phyloP scores from a whole-genome alignment of 2,888 invertebrate genomes.

The Pollenia amentaria region DNA sequence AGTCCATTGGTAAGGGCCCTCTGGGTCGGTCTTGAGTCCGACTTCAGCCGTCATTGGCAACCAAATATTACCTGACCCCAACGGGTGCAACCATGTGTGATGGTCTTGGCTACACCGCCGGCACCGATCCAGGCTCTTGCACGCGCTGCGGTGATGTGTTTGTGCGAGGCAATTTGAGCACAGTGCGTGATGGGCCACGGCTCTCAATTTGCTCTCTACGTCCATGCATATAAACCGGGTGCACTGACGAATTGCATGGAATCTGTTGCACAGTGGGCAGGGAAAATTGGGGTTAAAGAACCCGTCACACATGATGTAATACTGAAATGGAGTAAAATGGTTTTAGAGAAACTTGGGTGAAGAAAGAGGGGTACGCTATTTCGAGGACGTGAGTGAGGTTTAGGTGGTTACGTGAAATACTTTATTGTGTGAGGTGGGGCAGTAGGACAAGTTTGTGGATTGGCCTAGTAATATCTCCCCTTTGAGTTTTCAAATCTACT shows the following conservation, averaged over 20 bases:
- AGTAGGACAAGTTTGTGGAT: constrained; percentile 27
- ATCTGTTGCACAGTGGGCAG: constrained; percentile 5
- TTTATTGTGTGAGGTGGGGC: not conserved
- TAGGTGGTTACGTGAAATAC: too few relatives aligned
- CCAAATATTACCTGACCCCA: not conserved
- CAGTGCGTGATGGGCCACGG: not conserved
- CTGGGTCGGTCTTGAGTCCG: not conserved
- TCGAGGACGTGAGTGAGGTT: too few relatives aligned
- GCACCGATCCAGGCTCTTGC: constrained; percentile 4
- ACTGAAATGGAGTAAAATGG: not conserved
- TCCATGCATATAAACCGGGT: not conserved
- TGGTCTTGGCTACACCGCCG: constrained; percentile 9
- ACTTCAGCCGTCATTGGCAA: constrained; percentile 4
- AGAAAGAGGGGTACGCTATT: too few relatives aligned
- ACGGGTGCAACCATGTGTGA: not conserved
- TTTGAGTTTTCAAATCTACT: too few relatives aligned
- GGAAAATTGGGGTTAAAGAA: not conserved
- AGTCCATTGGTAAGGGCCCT: not conserved
- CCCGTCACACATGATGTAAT: not conserved
- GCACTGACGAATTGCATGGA: constrained; percentile 5
- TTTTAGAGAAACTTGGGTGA: too few relatives aligned
- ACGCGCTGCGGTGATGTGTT: not conserved
- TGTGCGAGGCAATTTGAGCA: constrained; percentile 25
- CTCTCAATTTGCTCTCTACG: not conserved
- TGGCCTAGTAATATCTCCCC: constrained; percentile 16